A percentile compares a stretch with the other conserved stretches of the same genome.
These are phyloP conservation scores for Bagarius yarrelli DNA, from an alignment of 2,113 vertebrate species.

Conservation along the genomic window DNA sequence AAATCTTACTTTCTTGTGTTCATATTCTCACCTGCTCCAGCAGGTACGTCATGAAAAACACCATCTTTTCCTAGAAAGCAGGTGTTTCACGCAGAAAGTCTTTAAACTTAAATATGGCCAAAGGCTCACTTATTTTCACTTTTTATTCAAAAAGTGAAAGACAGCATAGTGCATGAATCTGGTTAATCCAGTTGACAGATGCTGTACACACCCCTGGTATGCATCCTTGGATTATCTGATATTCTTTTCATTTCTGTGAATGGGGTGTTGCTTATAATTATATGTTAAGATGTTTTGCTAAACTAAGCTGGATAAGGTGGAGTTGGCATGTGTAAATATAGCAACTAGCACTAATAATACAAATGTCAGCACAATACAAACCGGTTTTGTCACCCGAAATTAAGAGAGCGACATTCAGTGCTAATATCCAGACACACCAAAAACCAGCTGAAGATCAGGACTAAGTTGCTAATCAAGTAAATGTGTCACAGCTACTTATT, in stretches of 20 bases:
- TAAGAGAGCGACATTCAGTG: too few relatives aligned
- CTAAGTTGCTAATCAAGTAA: not conserved
- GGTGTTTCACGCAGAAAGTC: not conserved
- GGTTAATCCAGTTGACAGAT: constrained; percentile 48
- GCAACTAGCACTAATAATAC: not conserved
- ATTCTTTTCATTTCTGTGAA: constrained; percentile 22
- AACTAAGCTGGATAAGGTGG: not conserved
- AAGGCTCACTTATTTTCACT: not conserved
- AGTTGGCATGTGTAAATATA: not conserved
- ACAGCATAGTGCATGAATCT: not conserved
- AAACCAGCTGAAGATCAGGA: not conserved
- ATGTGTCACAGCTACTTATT: not conserved
- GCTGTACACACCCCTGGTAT: constrained; percentile 47
- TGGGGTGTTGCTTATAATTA: constrained; percentile 45
- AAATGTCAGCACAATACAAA: not conserved
- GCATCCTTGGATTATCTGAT: constrained; percentile 60
- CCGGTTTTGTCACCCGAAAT: not conserved
- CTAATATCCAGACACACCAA: not conserved
- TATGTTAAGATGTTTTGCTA: not conserved
- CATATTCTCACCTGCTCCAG: not conserved
- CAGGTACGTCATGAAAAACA: not conserved
- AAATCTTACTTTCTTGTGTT: not conserved
- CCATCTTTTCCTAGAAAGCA: not conserved
- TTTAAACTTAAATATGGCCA: not conserved
- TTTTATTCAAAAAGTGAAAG: not conserved